Base-by-base conservation (phyloP, 2,888 invertebrate species). In the Sylvicola cinctus region DNA sequence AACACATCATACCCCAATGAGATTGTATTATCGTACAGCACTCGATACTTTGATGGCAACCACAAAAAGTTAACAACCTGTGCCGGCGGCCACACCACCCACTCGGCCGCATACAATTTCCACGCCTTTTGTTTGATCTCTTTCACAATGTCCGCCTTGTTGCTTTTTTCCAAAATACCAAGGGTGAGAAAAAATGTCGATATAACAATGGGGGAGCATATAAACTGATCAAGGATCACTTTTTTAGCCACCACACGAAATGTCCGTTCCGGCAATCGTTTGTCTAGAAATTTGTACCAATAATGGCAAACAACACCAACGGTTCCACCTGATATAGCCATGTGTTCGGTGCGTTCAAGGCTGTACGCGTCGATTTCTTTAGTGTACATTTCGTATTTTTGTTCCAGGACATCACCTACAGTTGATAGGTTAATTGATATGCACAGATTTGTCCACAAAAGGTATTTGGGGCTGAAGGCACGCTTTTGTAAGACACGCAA, bases 41-140 rank as follows among this genome's bases (percentile, higher is more conserved):
- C 81, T 49, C 91, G 66, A 52, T 70, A 90, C 45, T 64, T 71
- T 7, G 76, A 70, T 8, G 90, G 83, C 41, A 93, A 53, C 49
- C 78, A 71, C 53, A 78, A 84, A 58, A 93, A 93, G 55, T 91
- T 93, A n/a, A 93, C 62, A 29, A 85, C 62, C 54, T 93, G 91
- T 2, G 87, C 88, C 5, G 83, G 80, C 0, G 91, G 90, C 90
- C 91, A 91, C 16, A 91, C 70, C 5, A 81, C 50, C 81, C 87
- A 90, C 52, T 93, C 91, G 2, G 85, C 87, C 32, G 69, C 62
- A 49, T 87, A 88, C 10, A 91, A 58, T 42, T 62, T 69, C 63
- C 69, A 68, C 14, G 79, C 81, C 54, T 90, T 88, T 17, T 66
- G 58, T 43, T 61, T 63, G 23, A 83, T 62, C 58, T 84, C 81